Evolutionary conservation across 1,140 invertebrate genomes (phyloP), one percentile per base, ranked within the genome.

Genomic region (Rhopalosiphum padi): DNA sequence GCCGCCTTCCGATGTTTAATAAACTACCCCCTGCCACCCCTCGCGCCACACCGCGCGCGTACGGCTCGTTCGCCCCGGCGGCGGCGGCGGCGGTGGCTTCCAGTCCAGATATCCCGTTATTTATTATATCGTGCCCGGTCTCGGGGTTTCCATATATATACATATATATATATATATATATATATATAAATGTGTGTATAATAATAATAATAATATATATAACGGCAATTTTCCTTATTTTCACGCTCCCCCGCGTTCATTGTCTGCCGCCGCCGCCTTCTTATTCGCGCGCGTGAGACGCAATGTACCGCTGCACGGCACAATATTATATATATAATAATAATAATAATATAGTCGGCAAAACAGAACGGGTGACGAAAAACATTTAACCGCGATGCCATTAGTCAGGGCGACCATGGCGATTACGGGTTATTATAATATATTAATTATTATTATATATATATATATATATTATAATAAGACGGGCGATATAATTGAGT

Each of bases 71-170:
- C 91, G 48, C 82, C 91, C 91, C 87, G 23, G 9, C 86, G 41
- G 4, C 87, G 48, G 48, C 51, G 88, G 51, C 88, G 51, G 46
- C 22, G 37, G 51, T 25, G 91, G 91, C 91, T 93, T 93, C 91
- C 91, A 93, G 91, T 93, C 91, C 91, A 93, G 91, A 93, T 93
- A 93, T 93, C 91, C 91, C 91, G 91, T 93, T 93, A 93, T 93
- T 93, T 93, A 93, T 93, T 93, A 68, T 90, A 90, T 90, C 55
- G 90, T 83, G 77, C 68, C 91, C 48, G 68, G 90, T 83, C 77
- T 30, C 55, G 53, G 68, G 60, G 51, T 93, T 93, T 93, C 86
- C 91, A 93, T 86, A 85, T 25, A 68, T 60, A 30, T 60, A 68
- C n/a, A 68, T 46, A 46, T 46, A 46, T 41, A 41, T 60, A 60